phyloP scores from a whole-genome alignment of 2,888 invertebrate species.

The Amphipyra tragopoginis region DNA sequence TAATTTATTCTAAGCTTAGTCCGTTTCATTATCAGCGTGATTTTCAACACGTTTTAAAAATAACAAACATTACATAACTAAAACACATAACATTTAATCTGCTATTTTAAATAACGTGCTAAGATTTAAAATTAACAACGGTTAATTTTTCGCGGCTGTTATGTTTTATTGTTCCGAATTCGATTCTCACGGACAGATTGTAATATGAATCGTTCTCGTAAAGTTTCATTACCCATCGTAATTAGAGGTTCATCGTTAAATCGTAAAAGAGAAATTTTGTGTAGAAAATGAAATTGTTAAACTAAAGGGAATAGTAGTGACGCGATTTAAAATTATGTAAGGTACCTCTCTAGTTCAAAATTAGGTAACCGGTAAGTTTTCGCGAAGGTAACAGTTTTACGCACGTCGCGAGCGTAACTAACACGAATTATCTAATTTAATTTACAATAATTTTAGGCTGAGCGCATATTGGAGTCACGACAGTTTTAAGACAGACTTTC shows the following conservation, averaged over 20 bases:
- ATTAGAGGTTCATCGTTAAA: slow-evolving; percentile 32
- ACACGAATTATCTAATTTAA: no score
- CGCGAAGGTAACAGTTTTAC: no score
- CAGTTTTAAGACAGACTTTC: no score
- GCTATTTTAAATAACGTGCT: slow-evolving; percentile 28
- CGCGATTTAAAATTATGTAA: no score
- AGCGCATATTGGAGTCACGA: no score
- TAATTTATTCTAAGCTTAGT: no score
- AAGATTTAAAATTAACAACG: slow-evolving; percentile 15
- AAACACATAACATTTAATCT: slow-evolving; percentile 5
- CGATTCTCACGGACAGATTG: slow-evolving; percentile 42
- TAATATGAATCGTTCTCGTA: slow-evolving; percentile 27
- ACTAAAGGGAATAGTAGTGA: neutral
- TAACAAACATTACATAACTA: neutral
- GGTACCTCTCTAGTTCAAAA: no score
- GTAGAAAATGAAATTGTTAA: neutral
- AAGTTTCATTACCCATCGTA: slow-evolving; percentile 32
- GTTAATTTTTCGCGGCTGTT: slow-evolving; percentile 44
- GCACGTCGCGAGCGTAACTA: no score
- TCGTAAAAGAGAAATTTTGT: slow-evolving; percentile 38
- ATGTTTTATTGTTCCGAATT: slow-evolving; percentile 29
- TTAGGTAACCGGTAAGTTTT: no score
- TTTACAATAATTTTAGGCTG: no score
- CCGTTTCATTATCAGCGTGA: no score
- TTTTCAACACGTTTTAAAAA: no score